Evolutionary conservation across 1,140 invertebrate species (phyloP), one percentile per base, ranked within the genome.

Genomic region (Diachasmimorpha longicaudata): DNA sequence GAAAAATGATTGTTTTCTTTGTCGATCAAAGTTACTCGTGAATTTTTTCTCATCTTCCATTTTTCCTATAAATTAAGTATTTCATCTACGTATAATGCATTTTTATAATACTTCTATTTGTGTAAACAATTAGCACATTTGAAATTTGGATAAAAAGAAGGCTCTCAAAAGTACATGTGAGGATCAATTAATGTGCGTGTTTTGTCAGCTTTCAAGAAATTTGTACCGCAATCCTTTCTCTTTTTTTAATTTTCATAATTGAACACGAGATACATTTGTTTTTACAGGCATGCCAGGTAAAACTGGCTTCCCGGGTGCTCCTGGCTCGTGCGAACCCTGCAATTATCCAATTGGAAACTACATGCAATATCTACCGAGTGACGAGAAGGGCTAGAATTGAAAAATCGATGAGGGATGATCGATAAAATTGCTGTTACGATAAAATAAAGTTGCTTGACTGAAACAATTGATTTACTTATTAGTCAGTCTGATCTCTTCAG

Each of bases 331-430:
- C 23, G 58, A 63, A 63, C 23, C 19, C 4, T 63, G 21, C 23
- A 63, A 25, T 25, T 25, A 63, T 63, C 58, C 58, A 23, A 25
- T 63, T 11, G 58, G 23, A 63, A 63, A 63, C 19, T 63, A 63
- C 58, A 63, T 63, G 58, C 58, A 63, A 31, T 63, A 63, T 63
- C 58, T 63, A 63, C 58, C 58, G 19, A 63, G 21, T 13, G 58
- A 63, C 2, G 58, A 63, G 19, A 63, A 63, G 21, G 58, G 58
- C 19, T 63, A 25, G 31, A 63, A 63, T 63, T 63, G 14, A 25
- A n/a, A 63, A 63, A 63, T 63, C 58, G 14, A 63, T 63, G 58
- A 5, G 13, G n/a, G 14, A 23, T 6, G 23, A 31, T 63, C 23
- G 21, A 63, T 63, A 14, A 25, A 63, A 11, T 63, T 6, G 25